Evolutionary conservation across 2,797 vertebrate species (phyloP).

Genomic region (Benthosema pterotum): DNA sequence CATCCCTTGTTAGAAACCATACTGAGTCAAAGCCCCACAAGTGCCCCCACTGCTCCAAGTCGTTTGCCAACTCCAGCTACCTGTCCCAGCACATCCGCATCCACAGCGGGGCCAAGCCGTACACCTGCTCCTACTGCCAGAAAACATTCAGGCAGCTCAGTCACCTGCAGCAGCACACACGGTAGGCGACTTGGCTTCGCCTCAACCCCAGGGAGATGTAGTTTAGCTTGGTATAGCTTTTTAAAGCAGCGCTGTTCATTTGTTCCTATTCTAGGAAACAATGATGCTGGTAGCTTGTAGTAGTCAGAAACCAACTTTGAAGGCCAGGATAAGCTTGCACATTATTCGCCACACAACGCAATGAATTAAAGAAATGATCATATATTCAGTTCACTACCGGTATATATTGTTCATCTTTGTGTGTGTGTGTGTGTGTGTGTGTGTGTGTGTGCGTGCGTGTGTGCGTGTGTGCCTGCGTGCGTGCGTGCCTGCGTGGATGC

Average conservation of each 20-base stretch:
- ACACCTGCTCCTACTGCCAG: slow-evolving; percentile 98
- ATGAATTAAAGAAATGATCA: no score
- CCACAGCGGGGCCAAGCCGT: slow-evolving; percentile 98
- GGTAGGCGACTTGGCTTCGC: slow-evolving; percentile 73
- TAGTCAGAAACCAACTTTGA: no score
- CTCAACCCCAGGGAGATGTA: no score
- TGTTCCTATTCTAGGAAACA: no score
- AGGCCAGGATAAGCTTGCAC: no score
- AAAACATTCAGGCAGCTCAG: slow-evolving; percentile 99
- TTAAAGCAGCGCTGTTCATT: no score
- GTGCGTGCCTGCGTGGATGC: not conserved
- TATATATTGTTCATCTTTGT: slow-evolving; percentile 3
- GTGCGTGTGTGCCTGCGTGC: not conserved
- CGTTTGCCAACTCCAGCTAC: slow-evolving; percentile 99
- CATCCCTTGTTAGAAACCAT: slow-evolving; percentile 73
- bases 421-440: slow-evolving; percentile 11
- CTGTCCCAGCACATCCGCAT: slow-evolving; percentile 99
- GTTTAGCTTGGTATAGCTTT: no score
- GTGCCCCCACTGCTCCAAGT: slow-evolving; percentile 99
- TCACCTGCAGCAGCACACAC: slow-evolving; percentile 99
- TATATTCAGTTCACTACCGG: no score
- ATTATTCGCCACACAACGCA: no score
- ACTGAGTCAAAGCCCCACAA: slow-evolving; percentile 97
- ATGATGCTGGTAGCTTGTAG: no score
- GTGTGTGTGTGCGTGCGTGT: not conserved